Conservation (phyloP, 2,113 vertebrate species). For the Cephalopholis sonnerati region DNA sequence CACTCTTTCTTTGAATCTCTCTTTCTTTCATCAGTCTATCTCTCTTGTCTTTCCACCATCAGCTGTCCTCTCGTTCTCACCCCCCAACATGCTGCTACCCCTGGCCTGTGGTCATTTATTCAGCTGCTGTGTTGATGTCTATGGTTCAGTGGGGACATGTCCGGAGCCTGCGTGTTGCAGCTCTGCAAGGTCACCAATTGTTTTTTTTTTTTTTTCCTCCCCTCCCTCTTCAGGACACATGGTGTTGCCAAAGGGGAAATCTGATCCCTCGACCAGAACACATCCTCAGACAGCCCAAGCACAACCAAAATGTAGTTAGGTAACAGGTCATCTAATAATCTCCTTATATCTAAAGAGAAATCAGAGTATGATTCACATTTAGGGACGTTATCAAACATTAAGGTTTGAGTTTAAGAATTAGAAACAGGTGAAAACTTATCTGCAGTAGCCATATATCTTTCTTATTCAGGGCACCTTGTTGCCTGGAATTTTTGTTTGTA, state of each 20-base stretch:
- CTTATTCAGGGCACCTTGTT: background rate
- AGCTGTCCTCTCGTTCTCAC: conserved; percentile 21
- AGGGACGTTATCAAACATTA: background rate
- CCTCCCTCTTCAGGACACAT: conserved; percentile 62
- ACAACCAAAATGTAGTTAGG: conserved; percentile 23
- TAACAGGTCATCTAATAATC: conserved; percentile 33
- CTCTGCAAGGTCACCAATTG: conserved; percentile 77
- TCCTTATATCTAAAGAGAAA: background rate
- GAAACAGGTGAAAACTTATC: background rate
- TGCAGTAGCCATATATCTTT: background rate
- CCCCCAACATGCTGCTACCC: conserved; percentile 19
- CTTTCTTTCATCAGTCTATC: conserved; percentile 25
- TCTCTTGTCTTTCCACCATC: conserved; percentile 8
- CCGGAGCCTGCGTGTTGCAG: conserved; percentile 51
- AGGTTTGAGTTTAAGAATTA: background rate
- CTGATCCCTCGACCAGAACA: conserved; percentile 58
- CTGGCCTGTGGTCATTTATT: conserved; percentile 68
- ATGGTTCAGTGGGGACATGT: conserved; percentile 59
- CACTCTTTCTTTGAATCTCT: conserved; percentile 48
- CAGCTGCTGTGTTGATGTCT: conserved; percentile 72
- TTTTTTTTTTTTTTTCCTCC: conserved; percentile 3
- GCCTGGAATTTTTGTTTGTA: no score
- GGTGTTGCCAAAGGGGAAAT: conserved; percentile 53
- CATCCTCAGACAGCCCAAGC: conserved; percentile 45
- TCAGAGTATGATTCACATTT: background rate